Conservation (phyloP, 2,113 vertebrate genomes). For the Lethenteron camtschaticum region DNA sequence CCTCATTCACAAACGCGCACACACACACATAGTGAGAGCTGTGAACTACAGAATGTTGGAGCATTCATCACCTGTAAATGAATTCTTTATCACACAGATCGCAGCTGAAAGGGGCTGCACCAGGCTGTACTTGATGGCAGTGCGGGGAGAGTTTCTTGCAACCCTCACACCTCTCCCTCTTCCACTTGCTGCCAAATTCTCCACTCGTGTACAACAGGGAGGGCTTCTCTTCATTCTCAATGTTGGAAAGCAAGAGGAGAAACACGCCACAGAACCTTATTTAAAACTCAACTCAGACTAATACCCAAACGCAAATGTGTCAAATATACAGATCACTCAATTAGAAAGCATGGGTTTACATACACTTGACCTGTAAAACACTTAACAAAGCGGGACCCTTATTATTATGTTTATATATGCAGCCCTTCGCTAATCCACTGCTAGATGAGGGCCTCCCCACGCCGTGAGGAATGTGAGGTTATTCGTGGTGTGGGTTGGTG, state of each 20-base stretch:
- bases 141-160: constrained; percentile 11
- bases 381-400: too few species aligned
- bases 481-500: too few species aligned
- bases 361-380: too few species aligned
- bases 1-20: constrained; percentile 22
- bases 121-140: constrained; percentile 12
- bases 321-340: too few species aligned
- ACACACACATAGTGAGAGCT: neutral
- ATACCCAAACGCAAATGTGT: constrained; percentile 8
- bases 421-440: too few species aligned
- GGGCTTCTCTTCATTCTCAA: neutral
- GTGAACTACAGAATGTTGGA: constrained; percentile 15
- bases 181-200: constrained; percentile 6
- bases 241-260: neutral
- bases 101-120: constrained; percentile 10
- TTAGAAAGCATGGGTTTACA: too few species aligned
- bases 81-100: constrained; percentile 12
- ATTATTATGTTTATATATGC: too few species aligned
- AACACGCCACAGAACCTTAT: too few species aligned
- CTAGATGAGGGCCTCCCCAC: too few species aligned
- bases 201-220: constrained; percentile 1
- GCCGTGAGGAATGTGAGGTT: too few species aligned
- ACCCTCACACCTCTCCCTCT: constrained; percentile 10
- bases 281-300: constrained; percentile 9
- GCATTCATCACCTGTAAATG: constrained; percentile 19